phyloP scores from a whole-genome alignment of 2,888 invertebrate genomes.

The Ametastegia equiseti region DNA sequence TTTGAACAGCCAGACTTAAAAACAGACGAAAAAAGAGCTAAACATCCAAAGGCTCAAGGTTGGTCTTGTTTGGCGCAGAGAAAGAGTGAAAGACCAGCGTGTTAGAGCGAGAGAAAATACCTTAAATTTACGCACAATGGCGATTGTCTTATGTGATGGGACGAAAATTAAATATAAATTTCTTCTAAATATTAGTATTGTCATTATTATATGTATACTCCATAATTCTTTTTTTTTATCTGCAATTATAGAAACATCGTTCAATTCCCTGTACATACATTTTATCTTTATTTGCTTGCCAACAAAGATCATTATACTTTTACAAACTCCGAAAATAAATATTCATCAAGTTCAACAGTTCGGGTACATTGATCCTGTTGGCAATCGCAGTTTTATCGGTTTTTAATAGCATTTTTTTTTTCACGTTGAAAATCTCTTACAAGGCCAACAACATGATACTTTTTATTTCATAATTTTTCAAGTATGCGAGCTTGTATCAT shows the following conservation, averaged over 20 bases:
- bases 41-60: slow-evolving; percentile 49
- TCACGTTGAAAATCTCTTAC: neutral
- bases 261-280: neutral
- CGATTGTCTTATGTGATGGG: slow-evolving; percentile 5
- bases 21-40: slow-evolving; percentile 51
- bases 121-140: slow-evolving; percentile 27
- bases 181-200: neutral
- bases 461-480: neutral
- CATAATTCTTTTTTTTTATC: neutral
- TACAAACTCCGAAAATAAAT: neutral
- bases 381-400: neutral
- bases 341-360: neutral
- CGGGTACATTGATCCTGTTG: neutral
- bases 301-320: neutral
- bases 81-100: slow-evolving; percentile 49
- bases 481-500: too few species aligned
- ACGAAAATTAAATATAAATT: neutral
- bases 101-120: slow-evolving; percentile 30
- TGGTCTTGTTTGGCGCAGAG: slow-evolving; percentile 50
- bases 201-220: neutral
- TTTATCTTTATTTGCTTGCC: neutral
- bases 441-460: neutral
- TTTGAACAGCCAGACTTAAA: slow-evolving; percentile 49
- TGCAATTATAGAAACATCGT: neutral
- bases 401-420: neutral